Evolutionary conservation across 2,113 vertebrate species (phyloP).

Genomic region (Percopsis transmontana): DNA sequence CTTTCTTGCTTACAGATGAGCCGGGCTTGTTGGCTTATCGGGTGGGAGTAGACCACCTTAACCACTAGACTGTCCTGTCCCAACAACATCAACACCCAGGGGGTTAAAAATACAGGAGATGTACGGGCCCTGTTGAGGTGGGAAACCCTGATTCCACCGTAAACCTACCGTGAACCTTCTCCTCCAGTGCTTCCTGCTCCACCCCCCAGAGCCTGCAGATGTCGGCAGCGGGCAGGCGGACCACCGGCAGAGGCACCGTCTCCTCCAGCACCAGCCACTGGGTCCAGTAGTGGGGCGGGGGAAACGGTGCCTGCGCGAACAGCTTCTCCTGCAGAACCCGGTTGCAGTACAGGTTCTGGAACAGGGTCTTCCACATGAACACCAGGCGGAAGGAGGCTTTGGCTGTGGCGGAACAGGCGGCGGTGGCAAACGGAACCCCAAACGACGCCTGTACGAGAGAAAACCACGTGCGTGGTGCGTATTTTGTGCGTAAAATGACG

Average conservation of each 20-base stretch:
- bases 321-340: conserved; percentile 66
- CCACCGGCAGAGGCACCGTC: conserved; percentile 54
- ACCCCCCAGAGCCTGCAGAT: conserved; percentile 61
- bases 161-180: conserved; percentile 46
- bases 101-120: no score
- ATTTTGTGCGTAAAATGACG: no score
- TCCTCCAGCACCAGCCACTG: conserved; percentile 64
- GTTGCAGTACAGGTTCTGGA: conserved; percentile 58
- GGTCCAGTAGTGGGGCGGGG: conserved; percentile 45
- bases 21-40: no score
- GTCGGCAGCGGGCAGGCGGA: conserved; percentile 40
- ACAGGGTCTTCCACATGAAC: conserved; percentile 52
- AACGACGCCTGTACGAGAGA: conserved; percentile 36
- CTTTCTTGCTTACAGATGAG: no score
- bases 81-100: no score
- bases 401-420: conserved; percentile 29
- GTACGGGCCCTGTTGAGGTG: no score
- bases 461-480: background rate
- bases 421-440: conserved; percentile 33
- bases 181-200: conserved; percentile 28
- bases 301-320: conserved; percentile 45
- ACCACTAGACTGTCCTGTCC: no score
- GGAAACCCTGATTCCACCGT: background rate
- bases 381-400: conserved; percentile 61
- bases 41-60: no score